Base-by-base conservation (phyloP, 2,113 vertebrate genomes). In the Pogonocichla stellata region DNA sequence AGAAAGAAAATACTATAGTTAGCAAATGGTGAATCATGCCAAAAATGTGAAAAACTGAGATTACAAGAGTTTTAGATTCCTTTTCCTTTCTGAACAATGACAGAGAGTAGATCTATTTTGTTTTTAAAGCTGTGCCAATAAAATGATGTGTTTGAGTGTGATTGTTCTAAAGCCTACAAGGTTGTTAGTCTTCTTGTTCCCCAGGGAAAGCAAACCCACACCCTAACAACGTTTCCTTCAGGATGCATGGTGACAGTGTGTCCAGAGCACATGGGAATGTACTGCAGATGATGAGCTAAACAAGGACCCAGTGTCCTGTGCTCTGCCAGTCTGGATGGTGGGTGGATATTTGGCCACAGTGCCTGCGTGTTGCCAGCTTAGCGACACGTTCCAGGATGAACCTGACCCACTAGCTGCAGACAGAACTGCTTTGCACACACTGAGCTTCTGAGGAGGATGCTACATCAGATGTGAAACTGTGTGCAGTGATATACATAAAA, bases 241-340 rank as follows among this genome's bases (percentile, higher is more conserved):
- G 47, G 23, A 16, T 16, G 17, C 9, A 0, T 1, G 61, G 42
- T 25, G 34, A 6, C 69, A 15, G 25, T 1, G 4, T 38, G 40
- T 47, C 51, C 50, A 23, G 38, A 64, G 38, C 24, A 29, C 26
- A 23, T 3, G 54, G 43, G 40, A 31, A 45, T 7, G 43, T 10
- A 1, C 57, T 75, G 74, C 38, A 67, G 70, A 11, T 3, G 8
- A 34, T 7, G 26, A 74, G 12, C 23, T 38, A 20, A 72, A 23
- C 0, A 0, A 53, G 14, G 9, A 20, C 8, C 10, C 24, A 4
- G 10, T 38, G 31, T 51, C 56, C 33, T 54, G 7, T 19, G 56
- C 48, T 67, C 43, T 78, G 19, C 38, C 23, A 7, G 38, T 23
- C 48, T 61, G 25, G 8, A 4, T 0, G 1, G 38, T 29, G 43